Evolutionary conservation across 1,140 invertebrate genomes (phyloP), one percentile per base, ranked within the genome.

Genomic region (Whitmania pigra): DNA sequence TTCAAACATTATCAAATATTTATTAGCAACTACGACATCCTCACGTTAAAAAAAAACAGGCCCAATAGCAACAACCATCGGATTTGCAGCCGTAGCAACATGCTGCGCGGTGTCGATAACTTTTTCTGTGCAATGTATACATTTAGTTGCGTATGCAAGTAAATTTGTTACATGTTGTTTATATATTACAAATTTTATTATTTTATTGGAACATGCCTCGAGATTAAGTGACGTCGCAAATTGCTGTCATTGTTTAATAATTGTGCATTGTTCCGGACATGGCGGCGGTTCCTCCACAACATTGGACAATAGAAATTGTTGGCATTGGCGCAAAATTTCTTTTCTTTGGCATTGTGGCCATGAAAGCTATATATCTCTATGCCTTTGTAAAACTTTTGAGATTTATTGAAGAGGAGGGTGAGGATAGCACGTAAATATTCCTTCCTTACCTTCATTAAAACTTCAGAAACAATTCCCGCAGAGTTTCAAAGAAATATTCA

Each of bases 381-480:
- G 57, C 57, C 57, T 63, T 25, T 20, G 11, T 25, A 6, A 63
- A 63, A 63, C 22, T 63, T 22, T 25, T 63, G 57, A 63, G 29
- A 31, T 63, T 63, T 17, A 63, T 63, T 31, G 57, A 63, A 25
- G 57, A 63, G 29, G 57, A 63, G 29, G 57, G 57, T 63, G 57
- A 25, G 22, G 1, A 3, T n/a, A 22, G 29, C 9, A 11, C 15
- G 11, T 63, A 1, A 63, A 11, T 15, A 63, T 25, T 31, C 7
- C 7, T 25, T 63, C 13, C 9, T 31, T 25, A 2, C 22, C 22
- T 3, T 3, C 15, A 63, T 31, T 22, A 25, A 31, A 22, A 63
- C 22, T 31, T 63, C 18, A 63, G 22, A 13, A 25, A 25, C 22
- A 18, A 31, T 7, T 63, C 29, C 18, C 57, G 22, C 29, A 63